These are phyloP conservation scores for Spea hammondii DNA, from an alignment of 2,797 vertebrate genomes.

Conservation along the genomic window DNA sequence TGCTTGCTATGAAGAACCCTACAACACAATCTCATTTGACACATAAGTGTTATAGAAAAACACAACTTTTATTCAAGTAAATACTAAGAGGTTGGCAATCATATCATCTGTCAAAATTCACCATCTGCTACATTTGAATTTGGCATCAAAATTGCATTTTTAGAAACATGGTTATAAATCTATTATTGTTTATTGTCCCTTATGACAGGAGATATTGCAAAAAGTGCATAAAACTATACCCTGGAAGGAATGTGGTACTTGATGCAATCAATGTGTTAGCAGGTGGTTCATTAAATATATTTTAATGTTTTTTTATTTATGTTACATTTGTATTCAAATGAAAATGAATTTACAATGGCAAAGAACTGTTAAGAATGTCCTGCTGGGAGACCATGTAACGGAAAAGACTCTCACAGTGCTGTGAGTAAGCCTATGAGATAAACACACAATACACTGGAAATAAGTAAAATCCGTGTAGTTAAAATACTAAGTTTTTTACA, in stretches of 20 bases:
- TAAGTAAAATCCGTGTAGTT: constrained; percentile 52
- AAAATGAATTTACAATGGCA: constrained; percentile 38
- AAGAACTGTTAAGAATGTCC: constrained; percentile 43
- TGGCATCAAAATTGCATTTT: too few relatives aligned
- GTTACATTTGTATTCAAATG: constrained; percentile 53
- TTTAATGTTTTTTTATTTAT: constrained; percentile 31
- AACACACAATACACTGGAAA: constrained; percentile 57
- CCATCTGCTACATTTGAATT: too few relatives aligned
- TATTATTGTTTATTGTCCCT: not conserved
- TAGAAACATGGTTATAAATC: not conserved
- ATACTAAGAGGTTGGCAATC: too few relatives aligned
- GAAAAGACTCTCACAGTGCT: constrained; percentile 52
- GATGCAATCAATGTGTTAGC: constrained; percentile 7
- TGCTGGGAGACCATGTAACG: constrained; percentile 55
- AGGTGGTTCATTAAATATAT: not conserved
- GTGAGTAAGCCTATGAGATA: constrained; percentile 58
- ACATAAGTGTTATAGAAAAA: too few relatives aligned
- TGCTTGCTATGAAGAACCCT: too few relatives aligned
- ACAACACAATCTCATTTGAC: too few relatives aligned
- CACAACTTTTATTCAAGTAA: too few relatives aligned
- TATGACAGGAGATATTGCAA: not conserved
- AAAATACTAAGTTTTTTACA: constrained; percentile 57
- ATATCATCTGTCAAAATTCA: too few relatives aligned
- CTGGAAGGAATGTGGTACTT: not conserved
- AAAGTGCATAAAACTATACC: not conserved